These are phyloP conservation scores for Epinephelus cyanopodus DNA, from an alignment of 2,113 vertebrate genomes.

Conservation along the genomic window DNA sequence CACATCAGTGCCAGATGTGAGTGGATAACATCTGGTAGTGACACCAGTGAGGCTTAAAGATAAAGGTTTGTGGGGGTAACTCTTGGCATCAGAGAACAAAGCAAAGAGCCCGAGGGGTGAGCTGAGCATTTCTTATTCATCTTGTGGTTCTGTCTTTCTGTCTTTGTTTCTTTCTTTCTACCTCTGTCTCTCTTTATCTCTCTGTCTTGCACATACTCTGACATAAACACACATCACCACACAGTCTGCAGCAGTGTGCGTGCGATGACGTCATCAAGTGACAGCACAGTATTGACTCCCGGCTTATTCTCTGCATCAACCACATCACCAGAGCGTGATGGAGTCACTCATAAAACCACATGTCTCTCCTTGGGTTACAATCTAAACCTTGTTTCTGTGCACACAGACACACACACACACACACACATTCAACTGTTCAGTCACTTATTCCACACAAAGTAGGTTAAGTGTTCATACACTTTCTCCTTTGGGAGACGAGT, in stretches of 20 bases:
- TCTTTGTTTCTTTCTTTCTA: background rate
- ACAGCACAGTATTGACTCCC: slow-evolving; percentile 8
- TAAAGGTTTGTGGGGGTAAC: background rate
- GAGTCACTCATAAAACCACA: slow-evolving; percentile 43
- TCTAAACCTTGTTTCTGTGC: slow-evolving; percentile 9
- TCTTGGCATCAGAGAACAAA: slow-evolving; percentile 32
- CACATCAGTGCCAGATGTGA: slow-evolving; percentile 42
- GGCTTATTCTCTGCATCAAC: slow-evolving; percentile 5
- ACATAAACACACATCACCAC: slow-evolving; percentile 6
- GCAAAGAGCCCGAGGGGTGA: slow-evolving; percentile 24
- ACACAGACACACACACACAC: slow-evolving; percentile 1
- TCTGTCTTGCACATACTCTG: background rate
- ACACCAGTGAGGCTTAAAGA: background rate
- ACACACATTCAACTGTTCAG: background rate
- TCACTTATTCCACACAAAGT: slow-evolving; percentile 34
- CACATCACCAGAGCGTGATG: slow-evolving; percentile 22
- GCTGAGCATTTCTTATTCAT: slow-evolving; percentile 36
- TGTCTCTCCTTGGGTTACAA: slow-evolving; percentile 5
- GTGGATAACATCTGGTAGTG: slow-evolving; percentile 35
- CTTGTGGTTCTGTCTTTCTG: background rate
- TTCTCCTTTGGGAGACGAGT: slow-evolving; percentile 14
- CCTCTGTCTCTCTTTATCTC: background rate
- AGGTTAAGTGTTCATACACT: background rate
- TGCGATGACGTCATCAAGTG: slow-evolving; percentile 14
- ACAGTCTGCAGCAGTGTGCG: background rate